Evolutionary conservation across 2,797 vertebrate species (phyloP).

Genomic region (Dermochelys coriacea): DNA sequence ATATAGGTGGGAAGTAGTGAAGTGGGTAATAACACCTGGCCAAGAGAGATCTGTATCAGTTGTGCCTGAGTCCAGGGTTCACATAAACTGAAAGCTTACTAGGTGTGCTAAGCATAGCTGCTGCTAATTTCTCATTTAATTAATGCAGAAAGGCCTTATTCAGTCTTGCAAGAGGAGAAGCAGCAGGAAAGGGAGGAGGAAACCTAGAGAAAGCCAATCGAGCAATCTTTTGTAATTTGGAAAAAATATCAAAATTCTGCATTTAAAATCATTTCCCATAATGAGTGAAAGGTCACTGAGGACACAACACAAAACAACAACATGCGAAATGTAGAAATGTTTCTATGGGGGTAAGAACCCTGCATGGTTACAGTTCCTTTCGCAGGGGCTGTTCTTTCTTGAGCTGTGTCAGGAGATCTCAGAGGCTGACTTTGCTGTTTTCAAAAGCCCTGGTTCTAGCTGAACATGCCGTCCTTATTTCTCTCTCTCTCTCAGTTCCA

Average conservation of each 20-base stretch:
- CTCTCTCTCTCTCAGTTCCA: constrained; percentile 39
- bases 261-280: neutral
- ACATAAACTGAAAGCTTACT: neutral
- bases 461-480: accelerated
- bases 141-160: neutral
- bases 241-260: neutral
- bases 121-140: neutral
- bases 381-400: neutral
- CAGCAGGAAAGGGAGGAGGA: neutral
- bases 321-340: neutral
- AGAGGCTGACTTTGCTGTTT: constrained; percentile 37
- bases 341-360: neutral
- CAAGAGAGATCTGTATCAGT: neutral
- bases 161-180: neutral
- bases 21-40: accelerated
- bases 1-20: neutral
- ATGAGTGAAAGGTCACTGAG: neutral
- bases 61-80: neutral
- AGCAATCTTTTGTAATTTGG: neutral
- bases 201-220: neutral
- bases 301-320: neutral
- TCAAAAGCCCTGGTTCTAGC: neutral
- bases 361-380: neutral
- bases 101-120: neutral
- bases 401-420: neutral